These are phyloP conservation scores for Frankliniella fusca DNA, from an alignment of 2,888 invertebrate species.

Conservation along the genomic window DNA sequence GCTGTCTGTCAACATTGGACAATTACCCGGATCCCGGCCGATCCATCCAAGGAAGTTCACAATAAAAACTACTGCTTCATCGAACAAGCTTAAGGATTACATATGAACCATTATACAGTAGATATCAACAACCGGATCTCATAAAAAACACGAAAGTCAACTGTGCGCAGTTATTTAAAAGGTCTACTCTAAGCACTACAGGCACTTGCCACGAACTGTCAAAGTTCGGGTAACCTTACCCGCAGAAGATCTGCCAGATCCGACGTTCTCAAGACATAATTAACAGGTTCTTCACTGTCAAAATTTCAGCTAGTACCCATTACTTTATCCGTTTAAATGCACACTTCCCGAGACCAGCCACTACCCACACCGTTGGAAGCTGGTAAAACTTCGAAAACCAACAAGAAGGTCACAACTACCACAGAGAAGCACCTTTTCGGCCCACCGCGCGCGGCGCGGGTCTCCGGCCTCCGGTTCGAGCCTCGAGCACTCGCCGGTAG, in stretches of 20 bases:
- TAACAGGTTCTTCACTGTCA: neutral
- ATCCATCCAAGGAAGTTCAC: no score
- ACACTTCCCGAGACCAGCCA: neutral
- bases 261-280: no score
- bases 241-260: no score
- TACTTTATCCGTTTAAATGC: neutral
- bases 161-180: neutral
- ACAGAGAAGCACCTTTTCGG: no score
- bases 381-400: neutral
- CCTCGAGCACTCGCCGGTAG: neutral
- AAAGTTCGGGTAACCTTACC: neutral
- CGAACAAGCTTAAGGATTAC: neutral
- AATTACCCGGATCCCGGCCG: neutral
- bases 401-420: conserved; percentile 9
- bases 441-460: no score
- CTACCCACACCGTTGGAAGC: neutral
- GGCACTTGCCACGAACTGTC: conserved; percentile 19
- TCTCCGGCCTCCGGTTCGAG: neutral
- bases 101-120: neutral
- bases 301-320: neutral
- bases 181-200: neutral
- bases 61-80: no score
- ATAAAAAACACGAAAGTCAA: neutral
- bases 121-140: neutral
- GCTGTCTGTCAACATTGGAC: neutral